These are phyloP conservation scores for Sarcophaga variegata DNA, from an alignment of 2,888 invertebrate genomes.

Conservation along the genomic window DNA sequence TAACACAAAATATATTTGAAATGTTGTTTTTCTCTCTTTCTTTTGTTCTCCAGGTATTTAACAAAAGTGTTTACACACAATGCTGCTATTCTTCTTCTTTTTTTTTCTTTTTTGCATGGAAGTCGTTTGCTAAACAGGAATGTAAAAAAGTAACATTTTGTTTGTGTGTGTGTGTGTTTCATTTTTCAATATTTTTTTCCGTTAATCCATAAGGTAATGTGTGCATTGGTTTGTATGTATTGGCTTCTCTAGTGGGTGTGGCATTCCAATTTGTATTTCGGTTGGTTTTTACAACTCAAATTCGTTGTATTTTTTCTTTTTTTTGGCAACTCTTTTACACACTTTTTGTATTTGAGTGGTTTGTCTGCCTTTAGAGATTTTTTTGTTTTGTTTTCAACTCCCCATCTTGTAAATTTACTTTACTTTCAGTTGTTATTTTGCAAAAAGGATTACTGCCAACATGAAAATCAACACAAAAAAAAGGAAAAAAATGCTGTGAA, in stretches of 20 bases:
- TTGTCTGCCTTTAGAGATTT: slow-evolving; percentile 38
- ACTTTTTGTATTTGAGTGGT: slow-evolving; percentile 30
- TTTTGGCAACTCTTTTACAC: not conserved
- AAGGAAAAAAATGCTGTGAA: too few relatives aligned
- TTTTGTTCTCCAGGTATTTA: too few relatives aligned
- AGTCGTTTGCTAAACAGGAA: too few relatives aligned
- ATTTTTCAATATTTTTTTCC: not conserved
- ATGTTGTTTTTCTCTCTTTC: too few relatives aligned
- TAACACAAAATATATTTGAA: too few relatives aligned
- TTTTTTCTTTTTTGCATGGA: too few relatives aligned
- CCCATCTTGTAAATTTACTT: not conserved
- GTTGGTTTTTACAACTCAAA: not conserved
- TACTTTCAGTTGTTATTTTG: slow-evolving; percentile 5
- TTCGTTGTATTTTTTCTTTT: not conserved
- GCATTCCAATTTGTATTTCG: slow-evolving; percentile 59
- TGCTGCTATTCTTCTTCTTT: too few relatives aligned
- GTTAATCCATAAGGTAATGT: not conserved
- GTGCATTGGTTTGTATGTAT: not conserved
- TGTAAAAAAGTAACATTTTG: slow-evolving; percentile 7
- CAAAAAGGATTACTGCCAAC: slow-evolving; percentile 51
- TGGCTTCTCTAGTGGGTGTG: slow-evolving; percentile 52
- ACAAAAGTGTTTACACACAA: too few relatives aligned
- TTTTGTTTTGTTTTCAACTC: slow-evolving; percentile 12
- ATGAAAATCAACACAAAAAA: not conserved
- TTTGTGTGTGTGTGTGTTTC: not conserved